Evolutionary conservation across 2,797 vertebrate species (phyloP), one percentile per base, ranked within the genome.

Genomic region (Gobio occitaniae): DNA sequence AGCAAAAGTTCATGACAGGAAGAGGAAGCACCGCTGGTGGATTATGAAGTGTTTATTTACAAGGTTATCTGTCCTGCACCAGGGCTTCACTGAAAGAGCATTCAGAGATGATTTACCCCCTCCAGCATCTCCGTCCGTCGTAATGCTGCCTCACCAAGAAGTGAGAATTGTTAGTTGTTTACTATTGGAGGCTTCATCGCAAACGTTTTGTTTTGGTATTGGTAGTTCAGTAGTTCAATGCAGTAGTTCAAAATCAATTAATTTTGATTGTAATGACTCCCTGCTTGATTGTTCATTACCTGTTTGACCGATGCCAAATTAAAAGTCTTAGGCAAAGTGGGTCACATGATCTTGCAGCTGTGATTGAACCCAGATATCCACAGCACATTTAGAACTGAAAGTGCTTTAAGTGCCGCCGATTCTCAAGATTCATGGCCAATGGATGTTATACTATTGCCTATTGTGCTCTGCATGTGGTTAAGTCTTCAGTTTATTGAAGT

Each of bases 11-110:
- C 92, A 87, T 92, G 91, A 92, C 91, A 89, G 87, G 78, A 80
- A 78, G 83, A 91, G 82, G 77, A 87, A 84, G 81, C n/a, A 59
- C 66, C 29, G 48, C 70, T 82, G 61, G 66, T 84, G 92, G 90
- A 92, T 94, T 93, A 92, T 88, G 91, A 92, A 88, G 87, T 87
- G 90, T 93, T 92, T 92, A 94, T 93, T 93, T 92, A 91, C 91
- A 93, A 93, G 94, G 93, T 94, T 91, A 91, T 91, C 89, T 89
- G 87, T 81, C 76, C 83, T 74, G 77, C 86, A 79, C 87, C 44
- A 87, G 88, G 85, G 89, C 87, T 75, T 77, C 17, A 2, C 78
- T 63, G 69, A 85, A 78, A 72, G 75, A 66, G 59, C 56, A 38
- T 79, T 78, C 83, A 38, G 25, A 11, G 65, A 65, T 87, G 74